A percentile compares a stretch with the other conserved stretches of the same genome.
These are phyloP conservation scores for Eulimnadia texana DNA, from an alignment of 1,140 invertebrate species.

Conservation along the genomic window DNA sequence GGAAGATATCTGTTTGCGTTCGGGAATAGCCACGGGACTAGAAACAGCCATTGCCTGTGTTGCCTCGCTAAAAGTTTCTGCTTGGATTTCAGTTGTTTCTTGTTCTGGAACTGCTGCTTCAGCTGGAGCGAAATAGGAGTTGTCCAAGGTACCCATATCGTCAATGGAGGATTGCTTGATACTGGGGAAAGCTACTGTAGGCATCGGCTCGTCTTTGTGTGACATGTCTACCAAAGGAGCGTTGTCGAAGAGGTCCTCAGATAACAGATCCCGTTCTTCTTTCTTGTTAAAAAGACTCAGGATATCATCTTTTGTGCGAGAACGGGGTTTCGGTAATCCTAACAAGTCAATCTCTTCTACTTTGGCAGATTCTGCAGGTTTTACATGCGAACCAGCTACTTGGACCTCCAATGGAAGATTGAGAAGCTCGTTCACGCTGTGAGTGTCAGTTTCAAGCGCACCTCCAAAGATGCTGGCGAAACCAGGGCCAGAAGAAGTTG, in stretches of 20 bases:
- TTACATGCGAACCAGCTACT: slow-evolving; percentile 2
- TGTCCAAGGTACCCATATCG: background rate
- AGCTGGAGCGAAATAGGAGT: background rate
- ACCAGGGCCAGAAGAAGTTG: background rate
- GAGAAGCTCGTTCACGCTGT: slow-evolving; percentile 19
- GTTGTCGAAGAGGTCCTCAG: slow-evolving; percentile 13
- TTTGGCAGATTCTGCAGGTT: slow-evolving; percentile 1
- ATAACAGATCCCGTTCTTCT: slow-evolving; percentile 20
- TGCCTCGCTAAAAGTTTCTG: background rate
- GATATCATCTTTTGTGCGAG: slow-evolving; percentile 23
- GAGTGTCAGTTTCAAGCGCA: too few species aligned
- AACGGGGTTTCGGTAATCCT: slow-evolving; percentile 18
- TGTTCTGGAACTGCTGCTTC: background rate
- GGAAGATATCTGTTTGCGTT: background rate
- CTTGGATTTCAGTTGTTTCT: background rate
- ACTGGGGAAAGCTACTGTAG: background rate
- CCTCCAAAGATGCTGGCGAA: slow-evolving; percentile 26
- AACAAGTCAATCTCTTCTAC: slow-evolving; percentile 23
- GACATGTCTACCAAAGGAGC: slow-evolving; percentile 7
- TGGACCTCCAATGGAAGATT: slow-evolving; percentile 11
- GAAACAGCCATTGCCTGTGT: background rate
- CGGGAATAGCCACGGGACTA: background rate
- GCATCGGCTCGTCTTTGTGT: background rate
- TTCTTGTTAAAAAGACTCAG: slow-evolving; percentile 23
- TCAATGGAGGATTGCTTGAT: background rate